Base-by-base conservation (phyloP, 1,140 invertebrate species). In the Hycleus cichorii region DNA sequence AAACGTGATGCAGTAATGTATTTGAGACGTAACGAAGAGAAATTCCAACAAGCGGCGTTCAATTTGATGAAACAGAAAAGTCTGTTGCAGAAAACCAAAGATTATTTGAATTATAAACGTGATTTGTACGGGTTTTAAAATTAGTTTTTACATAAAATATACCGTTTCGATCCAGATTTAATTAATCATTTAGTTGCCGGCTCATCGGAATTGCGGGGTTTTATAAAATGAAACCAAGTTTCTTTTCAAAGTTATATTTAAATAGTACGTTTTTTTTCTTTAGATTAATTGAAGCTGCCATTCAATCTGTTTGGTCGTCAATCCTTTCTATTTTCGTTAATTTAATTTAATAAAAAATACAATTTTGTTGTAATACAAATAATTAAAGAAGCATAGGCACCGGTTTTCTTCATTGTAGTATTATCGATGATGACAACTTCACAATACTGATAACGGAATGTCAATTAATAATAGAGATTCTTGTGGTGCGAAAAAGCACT, bases 11-110 rank as follows among this genome's bases (percentile, higher is more conserved):
- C 88, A 0, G 69, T 78, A 40, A 87, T 89, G 75, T 93, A 93
- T 67, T 80, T 89, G 52, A 73, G 88, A 58, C 77, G 83, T 63
- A 93, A 93, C 66, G 86, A 89, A 58, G 84, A 85, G 52, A 90
- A 89, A 74, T 82, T 91, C 63, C 72, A 77, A 39, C 72, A 77
- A 58, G 80, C 79, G 40, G 80, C 79, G 6, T 70, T 75, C 42
- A 72, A 76, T 40, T 69, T 88, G 4, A 62, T 73, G 6, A 59
- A 77, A 60, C 67, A 74, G 54, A 76, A 77, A 58, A 72, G 63
- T 12, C 47, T 69, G 2, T 52, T 65, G 0, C 80, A 81, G 57
- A 75, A 76, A 64, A 12, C 74, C 4, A 43, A 49, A n/a, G 80
- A 82, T 68, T 81, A 76, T 73, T 8, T 79, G 6, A 66, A 66